A percentile compares a stretch with the other conserved stretches of the same genome.
These are phyloP conservation scores for Leptopilina myrica DNA, from an alignment of 2,888 invertebrate species.

Conservation along the genomic window DNA sequence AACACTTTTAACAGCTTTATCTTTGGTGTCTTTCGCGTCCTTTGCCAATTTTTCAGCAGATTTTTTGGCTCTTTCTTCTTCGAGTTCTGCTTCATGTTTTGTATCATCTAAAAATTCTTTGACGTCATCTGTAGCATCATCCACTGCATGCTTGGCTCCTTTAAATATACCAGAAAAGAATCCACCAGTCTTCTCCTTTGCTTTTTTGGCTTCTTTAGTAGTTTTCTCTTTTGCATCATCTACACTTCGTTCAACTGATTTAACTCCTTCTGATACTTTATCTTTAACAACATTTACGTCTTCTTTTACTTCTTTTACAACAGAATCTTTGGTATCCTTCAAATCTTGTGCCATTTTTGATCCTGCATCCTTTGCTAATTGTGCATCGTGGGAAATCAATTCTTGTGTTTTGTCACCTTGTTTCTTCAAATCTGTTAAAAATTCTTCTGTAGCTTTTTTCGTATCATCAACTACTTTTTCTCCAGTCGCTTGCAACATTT, in stretches of 20 bases:
- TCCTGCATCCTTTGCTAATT: constrained; percentile 43
- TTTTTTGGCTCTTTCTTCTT: constrained; percentile 54
- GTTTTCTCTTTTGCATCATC: constrained; percentile 15
- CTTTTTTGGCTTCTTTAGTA: constrained; percentile 34
- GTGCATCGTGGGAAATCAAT: neutral
- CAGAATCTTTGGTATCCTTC: constrained; percentile 41
- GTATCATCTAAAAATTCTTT: constrained; percentile 67
- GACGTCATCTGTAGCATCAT: constrained; percentile 60
- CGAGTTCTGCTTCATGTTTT: constrained; percentile 60
- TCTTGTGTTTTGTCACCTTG: no score
- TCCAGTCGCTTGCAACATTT: no score
- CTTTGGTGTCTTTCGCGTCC: constrained; percentile 44
- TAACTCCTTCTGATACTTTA: constrained; percentile 37
- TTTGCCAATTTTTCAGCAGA: constrained; percentile 50
- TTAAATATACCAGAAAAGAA: constrained; percentile 60
- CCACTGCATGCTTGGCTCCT: constrained; percentile 56
- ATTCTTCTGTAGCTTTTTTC: neutral
- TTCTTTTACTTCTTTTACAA: constrained; percentile 26
- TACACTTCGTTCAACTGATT: constrained; percentile 40
- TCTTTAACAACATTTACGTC: constrained; percentile 42
- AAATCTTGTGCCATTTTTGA: constrained; percentile 37
- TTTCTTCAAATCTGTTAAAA: no score
- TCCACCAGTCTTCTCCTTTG: constrained; percentile 51
- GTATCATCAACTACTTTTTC: neutral
- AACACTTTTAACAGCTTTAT: constrained; percentile 46